Evolutionary conservation across 2,888 invertebrate species (phyloP), one percentile per base, ranked within the genome.

Genomic region (Gnatocerus cornutus): DNA sequence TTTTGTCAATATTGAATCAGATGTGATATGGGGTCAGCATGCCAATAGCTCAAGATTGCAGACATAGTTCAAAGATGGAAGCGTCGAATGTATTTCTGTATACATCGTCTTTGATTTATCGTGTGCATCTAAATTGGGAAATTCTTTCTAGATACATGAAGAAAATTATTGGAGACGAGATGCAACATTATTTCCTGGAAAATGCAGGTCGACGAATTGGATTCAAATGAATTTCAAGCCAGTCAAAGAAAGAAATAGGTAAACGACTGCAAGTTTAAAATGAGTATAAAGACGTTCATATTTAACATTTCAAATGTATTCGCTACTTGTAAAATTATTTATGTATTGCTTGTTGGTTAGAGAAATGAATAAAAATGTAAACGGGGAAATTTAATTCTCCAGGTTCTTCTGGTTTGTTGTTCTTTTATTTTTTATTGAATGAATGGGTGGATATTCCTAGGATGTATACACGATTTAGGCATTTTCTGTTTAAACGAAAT

Each of bases 1-100:
- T 59, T 59, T 59, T 59, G 59, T 59, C 59, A 59, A 59, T 59
- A 59, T 59, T 59, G 59, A 59, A 59, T 59, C 58, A 27, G 33
- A 58, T 27, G 45, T 12, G 58, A 59, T 59, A 45, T 45, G 59
- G 30, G 59, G 46, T 45, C 59, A 48, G 46, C 59, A 48, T 59
- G 59, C 46, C 59, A 59, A 48, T 45, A 48, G 46, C 33, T 48
- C 46, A 59, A 37, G 37, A 59, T 45, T 59, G 45, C 59, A 46
- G 59, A 45, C 59, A 59, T 56, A 41, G 56, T 27, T 56, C 56
- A 56, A 56, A 56, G 56, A 56, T 56, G 29, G 29, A 56, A 27
- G 43, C 6, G 6, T 41, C 41, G 41, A 12, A 41, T 56, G 41
- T 41, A 41, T 56, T 21, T 56, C 56, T 56, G 43, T 43, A 43